Base-by-base conservation (phyloP, 2,888 invertebrate species). In the Meliscaeva auricollis region DNA sequence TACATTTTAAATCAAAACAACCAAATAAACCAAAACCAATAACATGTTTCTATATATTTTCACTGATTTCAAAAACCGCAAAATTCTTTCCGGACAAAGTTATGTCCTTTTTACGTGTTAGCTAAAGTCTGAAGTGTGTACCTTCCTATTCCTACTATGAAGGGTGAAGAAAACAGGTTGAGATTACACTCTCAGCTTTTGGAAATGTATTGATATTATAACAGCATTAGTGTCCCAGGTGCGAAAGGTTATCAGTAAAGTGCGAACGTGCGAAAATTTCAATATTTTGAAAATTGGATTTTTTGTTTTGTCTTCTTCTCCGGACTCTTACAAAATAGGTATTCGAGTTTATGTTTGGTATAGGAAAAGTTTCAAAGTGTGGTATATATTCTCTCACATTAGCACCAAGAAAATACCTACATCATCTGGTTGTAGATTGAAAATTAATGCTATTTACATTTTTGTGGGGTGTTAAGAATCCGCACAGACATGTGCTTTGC, bases 241-340 rank as follows among this genome's bases (percentile, higher is more conserved):
- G 85, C 73, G 60, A 81, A 62, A 85, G 85, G 85, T 81, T 85
- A 73, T 76, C 73, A 85, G 81, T 73, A 85, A 81, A 81, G 85
- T 85, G 85, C 81, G 81, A 85, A 85, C 85, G 85, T 85, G 85
- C 85, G 76, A 77, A 85, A 85, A 85, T 85, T 85, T 85, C 85
- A 85, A 85, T 85, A 85, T 85, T 85, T 81, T 50, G 68, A 77
- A 81, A 81, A 85, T 83, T 83, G 62, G 79, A 79, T 62, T 79
- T 74, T 54, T 58, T 38, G 68, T 74, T 54, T 58, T 38, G 68
- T 64, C 50, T 50, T 52, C 11, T 56, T 17, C n/a, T 6, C 9
- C 11, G 5, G n/a, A 74, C 48, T 38, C 41, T 38, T 30, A 68
- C 48, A 50, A 26, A 30, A 52, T 52, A 30, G 3, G 11, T 38